phyloP scores from a whole-genome alignment of 1,140 invertebrate genomes.

The Musca domestica region DNA sequence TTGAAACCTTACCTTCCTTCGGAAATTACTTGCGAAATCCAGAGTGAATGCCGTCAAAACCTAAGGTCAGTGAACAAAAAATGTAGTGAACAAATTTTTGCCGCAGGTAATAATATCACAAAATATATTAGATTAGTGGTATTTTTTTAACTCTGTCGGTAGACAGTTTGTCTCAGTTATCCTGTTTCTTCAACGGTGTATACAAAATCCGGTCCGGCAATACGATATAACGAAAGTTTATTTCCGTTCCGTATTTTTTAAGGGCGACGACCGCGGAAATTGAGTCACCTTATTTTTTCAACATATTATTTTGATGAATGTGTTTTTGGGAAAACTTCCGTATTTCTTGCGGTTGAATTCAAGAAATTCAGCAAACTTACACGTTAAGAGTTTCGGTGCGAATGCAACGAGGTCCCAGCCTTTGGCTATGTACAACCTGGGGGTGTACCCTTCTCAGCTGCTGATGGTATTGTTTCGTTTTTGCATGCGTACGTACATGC shows the following conservation, averaged over 20 bases:
- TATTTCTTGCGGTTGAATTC: conserved; percentile 51
- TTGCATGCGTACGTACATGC: conserved; percentile 29
- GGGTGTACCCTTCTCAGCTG: conserved; percentile 50
- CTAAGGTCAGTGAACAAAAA: neutral
- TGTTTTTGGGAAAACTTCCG: conserved; percentile 38
- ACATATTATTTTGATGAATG: conserved; percentile 19
- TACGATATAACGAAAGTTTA: neutral
- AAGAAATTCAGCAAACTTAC: conserved; percentile 52
- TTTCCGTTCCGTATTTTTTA: neutral
- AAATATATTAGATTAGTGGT: no score
- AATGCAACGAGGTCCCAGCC: conserved; percentile 52
- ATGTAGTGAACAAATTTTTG: no score
- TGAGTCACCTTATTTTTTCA: conserved; percentile 8
- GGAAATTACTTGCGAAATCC: conserved; percentile 53
- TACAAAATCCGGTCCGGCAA: neutral
- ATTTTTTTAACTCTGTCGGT: no score
- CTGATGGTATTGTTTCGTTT: conserved; percentile 41
- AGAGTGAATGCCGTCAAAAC: conserved; percentile 36
- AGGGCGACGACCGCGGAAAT: neutral
- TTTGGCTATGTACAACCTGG: conserved; percentile 54
- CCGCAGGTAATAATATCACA: no score
- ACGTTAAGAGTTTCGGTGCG: conserved; percentile 45
- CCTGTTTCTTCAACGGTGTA: no score
- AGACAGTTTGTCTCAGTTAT: neutral
- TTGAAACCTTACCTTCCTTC: conserved; percentile 40